These are phyloP conservation scores for Xiphophorus couchianus DNA, from an alignment of 2,113 vertebrate genomes.

Conservation along the genomic window DNA sequence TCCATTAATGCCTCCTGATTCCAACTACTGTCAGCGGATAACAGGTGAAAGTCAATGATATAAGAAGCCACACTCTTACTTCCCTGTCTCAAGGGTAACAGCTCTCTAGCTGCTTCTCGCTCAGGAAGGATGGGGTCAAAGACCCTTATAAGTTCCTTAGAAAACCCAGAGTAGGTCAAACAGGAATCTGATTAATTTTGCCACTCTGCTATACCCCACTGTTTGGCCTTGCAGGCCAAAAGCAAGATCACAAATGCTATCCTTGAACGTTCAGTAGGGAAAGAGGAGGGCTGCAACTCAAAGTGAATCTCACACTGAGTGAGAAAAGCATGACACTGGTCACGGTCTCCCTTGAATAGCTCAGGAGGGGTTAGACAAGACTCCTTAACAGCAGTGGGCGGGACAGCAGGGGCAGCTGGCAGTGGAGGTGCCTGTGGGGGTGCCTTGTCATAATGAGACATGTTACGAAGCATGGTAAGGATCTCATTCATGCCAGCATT, in stretches of 20 bases:
- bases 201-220: neutral
- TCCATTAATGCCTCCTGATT: no score
- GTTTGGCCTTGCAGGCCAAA: neutral
- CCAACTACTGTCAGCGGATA: no score
- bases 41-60: neutral
- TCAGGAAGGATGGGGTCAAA: neutral
- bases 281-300: neutral
- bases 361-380: no score
- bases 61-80: neutral
- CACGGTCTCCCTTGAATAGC: no score
- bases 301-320: neutral
- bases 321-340: neutral
- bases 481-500: no score
- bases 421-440: no score
- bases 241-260: neutral
- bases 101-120: neutral
- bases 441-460: no score
- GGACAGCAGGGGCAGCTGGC: no score
- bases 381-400: no score
- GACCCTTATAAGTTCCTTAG: neutral
- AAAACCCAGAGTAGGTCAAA: neutral
- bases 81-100: no score
- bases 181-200: no score
- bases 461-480: no score
- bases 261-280: neutral